Percentiles rank a stretch among this genome's conserved stretches.
Evolutionary conservation across 2,113 vertebrate genomes (phyloP).

Genomic region (Dromas ardeola): DNA sequence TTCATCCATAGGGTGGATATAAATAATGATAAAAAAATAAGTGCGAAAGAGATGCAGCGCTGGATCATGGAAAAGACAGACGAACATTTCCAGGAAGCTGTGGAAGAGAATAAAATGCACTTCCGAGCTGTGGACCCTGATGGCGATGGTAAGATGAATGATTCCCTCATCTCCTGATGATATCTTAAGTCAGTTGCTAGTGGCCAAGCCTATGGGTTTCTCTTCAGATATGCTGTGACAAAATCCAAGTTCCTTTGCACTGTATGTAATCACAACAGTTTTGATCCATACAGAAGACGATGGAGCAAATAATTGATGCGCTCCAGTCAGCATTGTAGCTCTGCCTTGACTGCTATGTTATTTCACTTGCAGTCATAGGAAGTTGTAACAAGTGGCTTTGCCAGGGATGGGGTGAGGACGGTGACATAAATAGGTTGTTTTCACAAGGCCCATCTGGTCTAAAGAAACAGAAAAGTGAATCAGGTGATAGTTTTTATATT

Average conservation of each 20-base stretch:
- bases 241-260: background rate
- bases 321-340: background rate
- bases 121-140: slow-evolving; percentile 93
- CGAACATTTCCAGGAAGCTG: slow-evolving; percentile 92
- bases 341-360: background rate
- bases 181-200: accelerated
- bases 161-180: background rate
- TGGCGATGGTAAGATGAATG: slow-evolving; percentile 79
- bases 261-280: accelerated
- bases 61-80: slow-evolving; percentile 97
- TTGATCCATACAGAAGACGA: background rate
- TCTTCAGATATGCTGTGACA: background rate
- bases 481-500: background rate
- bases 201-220: background rate
- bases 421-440: background rate
- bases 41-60: slow-evolving; percentile 92
- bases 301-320: accelerated
- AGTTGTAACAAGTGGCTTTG: background rate
- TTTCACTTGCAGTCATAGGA: background rate
- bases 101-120: slow-evolving; percentile 89
- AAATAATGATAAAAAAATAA: slow-evolving; percentile 85
- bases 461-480: background rate
- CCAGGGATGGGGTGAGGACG: background rate
- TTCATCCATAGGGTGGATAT: slow-evolving; percentile 82
- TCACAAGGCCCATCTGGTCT: background rate